A percentile compares a stretch with the other conserved stretches of the same genome.
Evolutionary conservation across 2,797 vertebrate genomes (phyloP).

Genomic region (Onychomys arenicola): DNA sequence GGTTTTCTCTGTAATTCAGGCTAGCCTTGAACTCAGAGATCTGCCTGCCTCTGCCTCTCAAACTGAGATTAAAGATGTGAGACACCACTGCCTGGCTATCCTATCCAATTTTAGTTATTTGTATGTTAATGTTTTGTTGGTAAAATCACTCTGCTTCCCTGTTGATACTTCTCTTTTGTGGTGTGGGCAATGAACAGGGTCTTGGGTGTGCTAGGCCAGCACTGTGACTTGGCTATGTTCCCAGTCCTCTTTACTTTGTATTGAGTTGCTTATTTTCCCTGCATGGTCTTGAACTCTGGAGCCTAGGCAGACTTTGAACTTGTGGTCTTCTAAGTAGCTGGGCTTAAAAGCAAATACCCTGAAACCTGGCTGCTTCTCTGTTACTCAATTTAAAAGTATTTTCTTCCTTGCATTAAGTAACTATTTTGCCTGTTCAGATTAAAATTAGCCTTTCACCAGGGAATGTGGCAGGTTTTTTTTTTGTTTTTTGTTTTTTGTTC

Average conservation of each 20-base stretch:
- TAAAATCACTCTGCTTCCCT: background rate
- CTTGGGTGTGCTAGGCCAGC: background rate
- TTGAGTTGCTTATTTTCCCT: background rate
- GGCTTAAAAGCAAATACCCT: background rate
- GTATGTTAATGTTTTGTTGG: background rate
- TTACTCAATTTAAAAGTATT: background rate
- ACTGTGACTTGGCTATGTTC: too few relatives aligned
- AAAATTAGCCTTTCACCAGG: background rate
- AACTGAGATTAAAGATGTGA: background rate
- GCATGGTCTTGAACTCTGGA: background rate
- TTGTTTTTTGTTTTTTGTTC: too few relatives aligned
- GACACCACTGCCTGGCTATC: background rate
- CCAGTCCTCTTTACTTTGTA: background rate
- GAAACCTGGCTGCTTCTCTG: background rate
- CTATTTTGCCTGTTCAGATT: background rate
- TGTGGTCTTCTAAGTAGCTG: background rate
- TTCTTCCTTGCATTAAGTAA: slow-evolving; percentile 1
- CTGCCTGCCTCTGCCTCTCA: background rate
- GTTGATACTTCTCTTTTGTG: background rate
- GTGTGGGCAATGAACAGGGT: background rate
- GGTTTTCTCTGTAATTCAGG: background rate
- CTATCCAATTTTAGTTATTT: background rate
- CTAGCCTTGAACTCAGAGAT: background rate
- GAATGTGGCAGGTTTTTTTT: background rate
- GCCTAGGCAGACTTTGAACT: background rate